phyloP scores from a whole-genome alignment of 2,888 invertebrate genomes.

The Acleris literana region DNA sequence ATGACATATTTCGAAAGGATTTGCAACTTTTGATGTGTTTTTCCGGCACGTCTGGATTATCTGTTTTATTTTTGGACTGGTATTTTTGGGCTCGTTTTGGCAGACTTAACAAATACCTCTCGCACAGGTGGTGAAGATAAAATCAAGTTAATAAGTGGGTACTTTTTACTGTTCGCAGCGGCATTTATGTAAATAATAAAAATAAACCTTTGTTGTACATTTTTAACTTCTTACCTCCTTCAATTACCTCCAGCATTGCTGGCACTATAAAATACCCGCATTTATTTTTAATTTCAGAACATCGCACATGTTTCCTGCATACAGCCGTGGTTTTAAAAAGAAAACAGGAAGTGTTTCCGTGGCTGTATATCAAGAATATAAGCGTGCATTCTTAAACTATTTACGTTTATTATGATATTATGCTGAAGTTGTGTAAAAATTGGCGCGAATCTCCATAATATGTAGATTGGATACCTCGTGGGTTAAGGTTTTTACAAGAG shows the following conservation, averaged over 20 bases:
- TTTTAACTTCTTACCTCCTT: constrained; percentile 1
- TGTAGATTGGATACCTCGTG: constrained; percentile 56
- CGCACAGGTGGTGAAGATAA: not conserved
- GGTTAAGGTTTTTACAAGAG: constrained; percentile 27
- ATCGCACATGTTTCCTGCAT: constrained; percentile 32
- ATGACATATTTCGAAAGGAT: constrained; percentile 28
- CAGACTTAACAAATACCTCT: not conserved
- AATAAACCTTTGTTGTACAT: not conserved
- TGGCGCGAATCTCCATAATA: constrained; percentile 62
- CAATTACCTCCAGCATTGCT: constrained; percentile 23
- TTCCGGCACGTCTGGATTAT: constrained; percentile 23
- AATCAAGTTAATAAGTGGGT: not conserved
- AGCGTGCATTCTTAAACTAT: constrained; percentile 24
- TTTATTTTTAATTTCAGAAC: constrained; percentile 33
- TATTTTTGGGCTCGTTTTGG: constrained; percentile 6
- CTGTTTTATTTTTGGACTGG: constrained; percentile 5
- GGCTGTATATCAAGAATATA: constrained; percentile 33
- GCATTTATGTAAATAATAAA: not conserved
- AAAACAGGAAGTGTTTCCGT: constrained; percentile 32
- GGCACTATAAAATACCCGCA: constrained; percentile 13
- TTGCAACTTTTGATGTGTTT: constrained; percentile 26
- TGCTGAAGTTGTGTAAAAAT: constrained; percentile 38
- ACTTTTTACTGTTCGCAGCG: not conserved
- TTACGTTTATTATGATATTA: constrained; percentile 37
- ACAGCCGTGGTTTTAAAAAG: constrained; percentile 27